Evolutionary conservation across 2,888 invertebrate genomes (phyloP).

Genomic region (Mesorhabditis belari): DNA sequence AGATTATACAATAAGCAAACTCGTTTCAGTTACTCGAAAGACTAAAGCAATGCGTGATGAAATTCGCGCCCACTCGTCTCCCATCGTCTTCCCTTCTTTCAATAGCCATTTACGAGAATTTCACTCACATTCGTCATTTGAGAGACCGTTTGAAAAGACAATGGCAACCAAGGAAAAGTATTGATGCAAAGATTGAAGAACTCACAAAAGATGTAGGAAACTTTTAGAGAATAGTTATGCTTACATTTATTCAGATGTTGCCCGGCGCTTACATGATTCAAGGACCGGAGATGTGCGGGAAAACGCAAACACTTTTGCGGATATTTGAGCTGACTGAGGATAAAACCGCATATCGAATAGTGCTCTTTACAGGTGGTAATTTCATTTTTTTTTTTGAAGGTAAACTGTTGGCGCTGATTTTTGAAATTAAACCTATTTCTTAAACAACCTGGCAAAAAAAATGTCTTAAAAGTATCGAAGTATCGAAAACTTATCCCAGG

Average conservation of each 20-base stretch:
- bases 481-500: conserved; percentile 1
- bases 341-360: not conserved
- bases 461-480: conserved; percentile 23
- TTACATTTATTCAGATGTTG: not conserved
- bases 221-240: not conserved
- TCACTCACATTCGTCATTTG: conserved; percentile 12
- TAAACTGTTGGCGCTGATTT: too few species aligned
- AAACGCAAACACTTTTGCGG: conserved; percentile 21
- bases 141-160: not conserved
- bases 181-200: not conserved
- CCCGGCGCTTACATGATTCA: conserved; percentile 13
- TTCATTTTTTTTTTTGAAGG: too few species aligned
- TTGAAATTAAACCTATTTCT: too few species aligned
- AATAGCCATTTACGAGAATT: conserved; percentile 11
- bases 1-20: not conserved
- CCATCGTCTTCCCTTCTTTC: conserved; percentile 10
- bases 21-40: conserved; percentile 21
- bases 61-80: not conserved
- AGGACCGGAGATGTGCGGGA: conserved; percentile 22
- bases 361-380: not conserved
- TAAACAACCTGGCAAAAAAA: conserved; percentile 13
- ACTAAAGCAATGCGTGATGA: conserved; percentile 9
- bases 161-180: not conserved
- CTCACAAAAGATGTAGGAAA: not conserved
- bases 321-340: conserved; percentile 9